Base-by-base conservation (phyloP, 92 coral and sea anemone genomes). In the Paramuricea clavata region DNA sequence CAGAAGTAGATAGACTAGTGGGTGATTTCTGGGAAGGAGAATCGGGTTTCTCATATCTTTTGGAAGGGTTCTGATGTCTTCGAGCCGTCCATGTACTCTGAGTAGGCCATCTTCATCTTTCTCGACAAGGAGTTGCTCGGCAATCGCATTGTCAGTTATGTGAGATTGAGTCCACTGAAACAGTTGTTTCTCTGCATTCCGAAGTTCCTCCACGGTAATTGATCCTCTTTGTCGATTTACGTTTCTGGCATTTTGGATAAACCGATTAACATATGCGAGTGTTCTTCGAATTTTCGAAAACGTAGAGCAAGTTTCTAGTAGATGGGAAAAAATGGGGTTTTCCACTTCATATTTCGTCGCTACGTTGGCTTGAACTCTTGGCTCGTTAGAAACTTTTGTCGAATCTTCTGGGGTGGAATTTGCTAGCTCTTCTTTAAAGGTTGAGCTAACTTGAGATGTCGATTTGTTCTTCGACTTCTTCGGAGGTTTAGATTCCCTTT, bases 11-110 rank as follows among this genome's bases (percentile, higher is more conserved):
- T 27, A 26, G 35, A 65, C 86, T 7, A 64, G 77, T 32, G 26
- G 86, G 73, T 81, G 76, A 19, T 81, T 65, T 21, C 27, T 61
- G 49, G 93, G 93, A 0, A n/a, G 50, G 12, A 70, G 47, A 39
- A 41, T 74, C 22, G 54, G 49, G 22, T 41, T 47, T 27, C 49
- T 47, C 81, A 74, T 39, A 56, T 74, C 81, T 15, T 74, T 74
- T 16, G 23, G 81, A 74, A 74, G 81, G 52, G 81, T 43, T 33
- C 81, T 74, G 59, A 65, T 74, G 8, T 64, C 64, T 25, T 43
- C 74, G 27, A 59, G 10, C 23, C 69, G 25, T 83, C 95, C 95
- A 44, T 93, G 87, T 54, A 93, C 93, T 67, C 91, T 47, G 74
- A 89, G 82, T 54, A 92, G 19, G 35, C 93, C 91, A 70, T 83